Base-by-base conservation (phyloP, 1,140 invertebrate species). In the Dreissena polymorpha region DNA sequence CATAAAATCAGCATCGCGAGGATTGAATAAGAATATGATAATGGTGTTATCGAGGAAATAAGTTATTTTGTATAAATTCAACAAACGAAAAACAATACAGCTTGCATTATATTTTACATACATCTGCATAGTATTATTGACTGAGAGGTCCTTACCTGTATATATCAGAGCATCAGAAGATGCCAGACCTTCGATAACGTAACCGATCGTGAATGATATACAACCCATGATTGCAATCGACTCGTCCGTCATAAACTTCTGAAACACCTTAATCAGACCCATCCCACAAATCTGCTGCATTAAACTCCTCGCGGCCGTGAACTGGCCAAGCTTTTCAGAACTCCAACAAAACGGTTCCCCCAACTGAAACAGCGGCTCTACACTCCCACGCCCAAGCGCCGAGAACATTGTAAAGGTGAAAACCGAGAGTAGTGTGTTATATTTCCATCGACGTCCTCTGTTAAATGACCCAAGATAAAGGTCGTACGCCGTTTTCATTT, bases 401-500 rank as follows among this genome's bases (percentile, higher is more conserved):
- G 69, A 25, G 72, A 82, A 82, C 71, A 82, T 64, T 0, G 49
- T 27, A 0, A 82, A 25, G 6, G 53, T 29, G 39, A 82, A 82
- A 1, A 72, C 50, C 2, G 57, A 10, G 29, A 82, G 50, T 12
- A 82, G 14, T 2, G 50, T 67, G 57, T 82, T 82, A 68, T 73
- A 82, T 63, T 67, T 74, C 79, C 79, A 82, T 57, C 79, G 12
- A 6, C 71, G 29, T 1, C 79, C 79, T 65, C 71, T 39, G 49
- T 82, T 82, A 51, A 82, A 82, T n/a, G 63, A 29, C 3, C 79
- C 79, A 12, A 73, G 55, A 23, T 73, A 82, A n/a, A 82, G 63
- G 74, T 82, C 70, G 39, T 74, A 82, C 8, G 63, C 68, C 3
- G 79, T 82, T 68, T 68, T 82, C 49, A 82, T 18, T 67, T 73